Conservation (phyloP, 37 sponge, comb jelly and placozoan genomes). For the Diacarnus erythraeanus region DNA sequence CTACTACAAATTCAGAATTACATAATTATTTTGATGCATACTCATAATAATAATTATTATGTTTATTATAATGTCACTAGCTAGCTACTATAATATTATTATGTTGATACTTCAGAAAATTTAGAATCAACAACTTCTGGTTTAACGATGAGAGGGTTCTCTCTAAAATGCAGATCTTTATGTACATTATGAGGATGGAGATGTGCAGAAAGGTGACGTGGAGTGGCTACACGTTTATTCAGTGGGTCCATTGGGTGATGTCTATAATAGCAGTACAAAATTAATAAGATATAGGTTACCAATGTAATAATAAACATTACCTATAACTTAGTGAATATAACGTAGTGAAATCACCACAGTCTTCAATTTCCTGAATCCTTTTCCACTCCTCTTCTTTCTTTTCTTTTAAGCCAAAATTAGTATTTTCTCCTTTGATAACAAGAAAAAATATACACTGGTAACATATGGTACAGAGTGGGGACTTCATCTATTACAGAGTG, state of each 20-base stretch:
- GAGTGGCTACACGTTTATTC: constrained; percentile 24
- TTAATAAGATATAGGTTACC: not conserved
- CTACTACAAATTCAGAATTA: too few relatives aligned
- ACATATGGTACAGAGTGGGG: too few relatives aligned
- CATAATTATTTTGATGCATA: too few relatives aligned
- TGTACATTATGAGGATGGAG: constrained; percentile 63
- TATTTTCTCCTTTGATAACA: constrained; percentile 37
- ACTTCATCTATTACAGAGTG: too few relatives aligned
- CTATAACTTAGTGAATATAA: constrained; percentile 40
- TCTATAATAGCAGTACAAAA: constrained; percentile 3
- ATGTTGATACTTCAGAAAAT: constrained; percentile 15
- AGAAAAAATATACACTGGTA: too few relatives aligned
- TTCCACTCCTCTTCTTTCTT: constrained; percentile 62
- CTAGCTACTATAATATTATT: constrained; percentile 1
- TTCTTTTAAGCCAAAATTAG: constrained; percentile 68
- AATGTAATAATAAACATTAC: constrained; percentile 2
- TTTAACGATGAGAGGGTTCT: constrained; percentile 17
- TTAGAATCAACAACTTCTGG: constrained; percentile 54
- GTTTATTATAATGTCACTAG: too few relatives aligned
- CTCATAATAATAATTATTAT: too few relatives aligned
- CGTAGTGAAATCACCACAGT: constrained; percentile 39
- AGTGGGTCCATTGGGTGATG: not conserved
- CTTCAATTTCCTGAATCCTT: constrained; percentile 43
- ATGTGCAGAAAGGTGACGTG: constrained; percentile 64
- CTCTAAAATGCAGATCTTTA: constrained; percentile 65